A percentile compares a stretch with the other conserved stretches of the same genome.
These are phyloP conservation scores for Lycocorax pyrrhopterus DNA, from an alignment of 2,113 vertebrate genomes.

Conservation along the genomic window DNA sequence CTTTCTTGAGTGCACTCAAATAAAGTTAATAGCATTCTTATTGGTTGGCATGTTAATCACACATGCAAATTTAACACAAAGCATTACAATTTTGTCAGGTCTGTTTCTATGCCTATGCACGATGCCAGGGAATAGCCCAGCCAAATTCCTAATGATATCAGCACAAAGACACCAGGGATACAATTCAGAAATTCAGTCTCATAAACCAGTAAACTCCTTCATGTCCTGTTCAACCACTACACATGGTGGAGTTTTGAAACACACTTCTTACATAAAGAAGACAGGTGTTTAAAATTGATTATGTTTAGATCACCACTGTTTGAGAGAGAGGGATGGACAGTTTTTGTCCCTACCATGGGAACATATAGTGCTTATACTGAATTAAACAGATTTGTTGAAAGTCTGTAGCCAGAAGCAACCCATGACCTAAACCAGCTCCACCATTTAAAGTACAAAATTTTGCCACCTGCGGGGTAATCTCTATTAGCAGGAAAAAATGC, in stretches of 20 bases:
- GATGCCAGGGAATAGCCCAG: background rate
- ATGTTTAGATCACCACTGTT: background rate
- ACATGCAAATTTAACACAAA: background rate
- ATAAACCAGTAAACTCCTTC: background rate
- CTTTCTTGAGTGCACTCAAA: background rate
- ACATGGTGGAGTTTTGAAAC: background rate
- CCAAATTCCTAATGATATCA: background rate
- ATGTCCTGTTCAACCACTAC: background rate
- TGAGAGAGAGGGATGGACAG: background rate
- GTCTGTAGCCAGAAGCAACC: background rate
- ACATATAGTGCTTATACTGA: fast-evolving
- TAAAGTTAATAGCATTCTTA: background rate
- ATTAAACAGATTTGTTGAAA: background rate
- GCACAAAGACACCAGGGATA: background rate
- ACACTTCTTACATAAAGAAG: background rate
- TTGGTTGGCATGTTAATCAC: background rate
- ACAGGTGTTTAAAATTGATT: background rate
- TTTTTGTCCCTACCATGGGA: background rate
- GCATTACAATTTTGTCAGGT: background rate
- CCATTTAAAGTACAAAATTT: background rate
- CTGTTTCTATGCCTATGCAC: background rate
- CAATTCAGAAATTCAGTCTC: background rate
- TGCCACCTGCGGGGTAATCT: background rate
- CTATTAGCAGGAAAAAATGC: background rate
- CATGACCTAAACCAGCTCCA: background rate